A percentile compares a stretch with the other conserved stretches of the same genome.
Conservation (phyloP, 2,888 invertebrate genomes). For the Halictus quadricinctus region DNA sequence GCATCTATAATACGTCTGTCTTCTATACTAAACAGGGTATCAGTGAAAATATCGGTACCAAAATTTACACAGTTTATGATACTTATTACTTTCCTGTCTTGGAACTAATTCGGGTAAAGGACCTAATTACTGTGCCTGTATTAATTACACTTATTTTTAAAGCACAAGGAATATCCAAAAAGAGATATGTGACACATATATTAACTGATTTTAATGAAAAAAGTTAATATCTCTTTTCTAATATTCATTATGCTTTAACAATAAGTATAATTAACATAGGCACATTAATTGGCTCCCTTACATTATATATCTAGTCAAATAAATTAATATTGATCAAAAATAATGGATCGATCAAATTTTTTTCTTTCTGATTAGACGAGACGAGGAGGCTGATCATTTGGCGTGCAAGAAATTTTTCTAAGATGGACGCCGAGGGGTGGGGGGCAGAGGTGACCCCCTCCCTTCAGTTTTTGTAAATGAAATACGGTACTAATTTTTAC, state of each 20-base stretch:
- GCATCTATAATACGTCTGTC: neutral
- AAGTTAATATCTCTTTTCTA: too few relatives aligned
- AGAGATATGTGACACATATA: too few relatives aligned
- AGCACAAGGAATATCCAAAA: too few relatives aligned
- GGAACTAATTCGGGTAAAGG: neutral
- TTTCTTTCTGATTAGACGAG: neutral
- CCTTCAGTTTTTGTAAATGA: neutral
- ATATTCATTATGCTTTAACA: too few relatives aligned
- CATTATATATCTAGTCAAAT: neutral
- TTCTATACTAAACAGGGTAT: neutral
- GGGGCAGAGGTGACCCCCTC: too few relatives aligned
- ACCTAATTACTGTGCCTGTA: too few relatives aligned
- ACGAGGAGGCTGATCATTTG: neutral
- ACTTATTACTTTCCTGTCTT: neutral
- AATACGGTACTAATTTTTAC: neutral
- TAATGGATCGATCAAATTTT: neutral
- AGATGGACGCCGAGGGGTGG: neutral
- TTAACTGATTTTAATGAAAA: too few relatives aligned
- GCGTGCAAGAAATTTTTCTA: neutral
- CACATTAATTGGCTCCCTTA: too few relatives aligned
- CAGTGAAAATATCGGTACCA: neutral
- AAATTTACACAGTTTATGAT: neutral
- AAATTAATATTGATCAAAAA: neutral
- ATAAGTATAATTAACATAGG: too few relatives aligned
- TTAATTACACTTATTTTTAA: too few relatives aligned